Evolutionary conservation across 2,888 invertebrate genomes (phyloP).

Genomic region (Seira ritae): DNA sequence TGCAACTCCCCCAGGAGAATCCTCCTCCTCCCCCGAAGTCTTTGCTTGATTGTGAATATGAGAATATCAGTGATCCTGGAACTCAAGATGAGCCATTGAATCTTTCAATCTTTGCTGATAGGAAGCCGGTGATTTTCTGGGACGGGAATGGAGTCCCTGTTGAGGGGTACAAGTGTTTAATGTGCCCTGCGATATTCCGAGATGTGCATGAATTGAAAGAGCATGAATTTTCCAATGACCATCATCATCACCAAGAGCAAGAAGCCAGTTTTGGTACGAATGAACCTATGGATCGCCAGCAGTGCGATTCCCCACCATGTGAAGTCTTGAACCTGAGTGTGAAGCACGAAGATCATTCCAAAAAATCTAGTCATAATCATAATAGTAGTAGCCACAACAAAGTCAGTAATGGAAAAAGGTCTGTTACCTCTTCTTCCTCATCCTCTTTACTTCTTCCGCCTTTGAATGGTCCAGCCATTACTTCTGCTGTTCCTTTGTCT

Average conservation of each 20-base stretch:
- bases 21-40: constrained; percentile 23
- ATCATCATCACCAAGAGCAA: constrained; percentile 61
- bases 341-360: constrained; percentile 35
- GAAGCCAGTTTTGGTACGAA: neutral
- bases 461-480: neutral
- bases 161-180: constrained; percentile 90
- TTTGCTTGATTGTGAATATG: constrained; percentile 1
- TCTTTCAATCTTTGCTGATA: constrained; percentile 57
- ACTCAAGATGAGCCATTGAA: constrained; percentile 55
- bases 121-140: constrained; percentile 50
- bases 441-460: neutral
- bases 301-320: constrained; percentile 54
- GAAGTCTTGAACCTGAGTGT: constrained; percentile 59
- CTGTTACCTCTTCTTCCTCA: constrained; percentile 15
- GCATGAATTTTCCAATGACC: constrained; percentile 87
- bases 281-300: constrained; percentile 15
- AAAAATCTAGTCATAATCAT: constrained; percentile 44
- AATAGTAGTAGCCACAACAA: no score
- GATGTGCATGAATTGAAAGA: constrained; percentile 87
- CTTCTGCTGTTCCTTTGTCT: constrained; percentile 28
- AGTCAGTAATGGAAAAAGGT: constrained; percentile 39
- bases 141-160: constrained; percentile 81
- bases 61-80: constrained; percentile 22
- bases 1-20: constrained; percentile 73
- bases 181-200: constrained; percentile 90